phyloP scores from a whole-genome alignment of 2,113 vertebrate species.

The Emydocephalus ijimae region DNA sequence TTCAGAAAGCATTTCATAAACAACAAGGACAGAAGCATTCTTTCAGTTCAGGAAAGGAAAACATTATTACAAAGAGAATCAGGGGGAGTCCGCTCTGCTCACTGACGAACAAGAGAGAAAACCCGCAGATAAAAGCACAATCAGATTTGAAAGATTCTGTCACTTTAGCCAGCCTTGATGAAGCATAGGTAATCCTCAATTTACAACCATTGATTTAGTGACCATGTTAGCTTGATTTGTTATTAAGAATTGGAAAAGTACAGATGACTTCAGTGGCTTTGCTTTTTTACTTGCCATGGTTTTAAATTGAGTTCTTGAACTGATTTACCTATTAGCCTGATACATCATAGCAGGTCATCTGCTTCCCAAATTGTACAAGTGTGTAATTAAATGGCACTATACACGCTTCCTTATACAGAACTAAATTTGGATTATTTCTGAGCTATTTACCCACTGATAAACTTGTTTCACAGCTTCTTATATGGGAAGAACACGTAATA shows the following conservation, averaged over 20 bases:
- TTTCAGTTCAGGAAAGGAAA: not conserved
- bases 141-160: not conserved
- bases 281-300: conserved; percentile 28
- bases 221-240: conserved; percentile 50
- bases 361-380: conserved; percentile 33
- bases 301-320: conserved; percentile 43
- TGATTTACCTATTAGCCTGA: not conserved
- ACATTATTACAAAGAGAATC: not conserved
- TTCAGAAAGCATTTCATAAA: not conserved
- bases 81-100: not conserved
- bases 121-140: not conserved
- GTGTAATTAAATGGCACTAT: conserved; percentile 33
- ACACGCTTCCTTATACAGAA: conserved; percentile 41
- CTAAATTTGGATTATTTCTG: conserved; percentile 60
- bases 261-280: conserved; percentile 45
- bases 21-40: not conserved
- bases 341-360: not conserved
- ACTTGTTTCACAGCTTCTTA: conserved; percentile 57
- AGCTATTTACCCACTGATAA: conserved; percentile 42
- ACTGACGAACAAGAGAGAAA: not conserved
- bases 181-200: not conserved
- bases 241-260: conserved; percentile 55
- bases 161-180: not conserved
- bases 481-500: conserved; percentile 35
- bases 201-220: not conserved